Evolutionary conservation across 1,140 invertebrate genomes (phyloP), one percentile per base, ranked within the genome.

Genomic region (Maniola jurtina): DNA sequence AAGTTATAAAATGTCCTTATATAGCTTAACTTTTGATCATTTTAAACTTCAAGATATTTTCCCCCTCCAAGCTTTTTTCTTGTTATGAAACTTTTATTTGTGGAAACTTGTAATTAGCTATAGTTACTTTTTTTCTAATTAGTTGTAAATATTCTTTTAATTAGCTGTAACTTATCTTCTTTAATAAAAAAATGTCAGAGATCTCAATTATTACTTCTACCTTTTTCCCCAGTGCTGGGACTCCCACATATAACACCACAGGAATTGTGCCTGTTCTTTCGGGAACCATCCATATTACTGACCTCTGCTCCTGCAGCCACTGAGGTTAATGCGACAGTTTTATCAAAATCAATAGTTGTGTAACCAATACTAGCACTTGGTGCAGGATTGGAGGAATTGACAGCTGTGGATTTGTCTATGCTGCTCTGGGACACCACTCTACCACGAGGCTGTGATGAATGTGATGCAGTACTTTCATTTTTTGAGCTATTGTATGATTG

Each of bases 261-360:
- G 0, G 90, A 90, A 71, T 89, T 91, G 62, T 91, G 90, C 13
- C 90, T 79, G 25, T 85, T 88, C 71, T 90, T 91, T 16, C 91
- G 79, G 33, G 79, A 73, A 10, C 78, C 79, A 65, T 89, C 88
- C 59, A 81, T 61, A 59, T 87, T 84, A 11, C 25, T 34, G 25
- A 82, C 68, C 55, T 91, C 88, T 35, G 80, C 76, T 11, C 83
- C 83, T 14, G 87, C 74, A 34, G 91, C 90, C 33, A 91, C 90
- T 36, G 89, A 91, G 9, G 94, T 95, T n/a, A 98, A 90, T 13
- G 97, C 97, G 35, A 94, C 95, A 1, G 97, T 98, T 86, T 96
- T 96, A 77, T 98, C 95, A 86, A 98, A 98, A 89, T 99, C 98
- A 64, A 99, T 99, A 0, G 95, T 97, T 9, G 96, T 97, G 79